A percentile compares a stretch with the other conserved stretches of the same genome.
phyloP scores from a whole-genome alignment of 2,113 vertebrate species.

The Centropus unirufus region DNA sequence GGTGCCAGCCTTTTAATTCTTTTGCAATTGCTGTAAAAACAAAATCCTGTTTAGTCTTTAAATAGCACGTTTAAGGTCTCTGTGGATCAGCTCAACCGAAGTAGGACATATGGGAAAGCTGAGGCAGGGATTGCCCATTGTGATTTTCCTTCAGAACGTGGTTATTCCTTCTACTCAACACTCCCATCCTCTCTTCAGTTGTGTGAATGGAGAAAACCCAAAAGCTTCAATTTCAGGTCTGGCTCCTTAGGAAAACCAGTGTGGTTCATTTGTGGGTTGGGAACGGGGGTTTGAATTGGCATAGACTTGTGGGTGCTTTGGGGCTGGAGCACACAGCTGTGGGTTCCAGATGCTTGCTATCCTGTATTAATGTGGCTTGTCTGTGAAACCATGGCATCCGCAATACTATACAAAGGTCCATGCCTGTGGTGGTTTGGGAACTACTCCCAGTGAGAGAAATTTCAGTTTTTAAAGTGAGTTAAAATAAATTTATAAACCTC shows the following conservation, averaged over 20 bases:
- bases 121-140: background rate
- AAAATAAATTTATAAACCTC: slow-evolving; percentile 22
- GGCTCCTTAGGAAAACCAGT: slow-evolving; percentile 75
- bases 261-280: slow-evolving; percentile 76
- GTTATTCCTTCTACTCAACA: background rate
- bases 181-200: background rate
- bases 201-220: slow-evolving; percentile 55
- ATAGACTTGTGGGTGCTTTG: slow-evolving; percentile 74
- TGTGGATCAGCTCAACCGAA: background rate
- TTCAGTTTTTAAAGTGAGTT: slow-evolving; percentile 48
- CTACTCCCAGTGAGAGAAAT: slow-evolving; percentile 59
- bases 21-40: background rate
- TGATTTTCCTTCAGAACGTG: background rate
- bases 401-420: slow-evolving; percentile 71
- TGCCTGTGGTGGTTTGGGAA: slow-evolving; percentile 69
- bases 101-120: background rate
- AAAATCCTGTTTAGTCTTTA: background rate
- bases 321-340: slow-evolving; percentile 73
- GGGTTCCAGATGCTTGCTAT: slow-evolving; percentile 80
- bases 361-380: slow-evolving; percentile 79
- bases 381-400: slow-evolving; percentile 78
- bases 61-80: background rate
- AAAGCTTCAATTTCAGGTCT: slow-evolving; percentile 70
- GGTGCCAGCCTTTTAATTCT: background rate
- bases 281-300: slow-evolving; percentile 74